Evolutionary conservation across 2,113 vertebrate species (phyloP).

Genomic region (Varanus salvator): DNA sequence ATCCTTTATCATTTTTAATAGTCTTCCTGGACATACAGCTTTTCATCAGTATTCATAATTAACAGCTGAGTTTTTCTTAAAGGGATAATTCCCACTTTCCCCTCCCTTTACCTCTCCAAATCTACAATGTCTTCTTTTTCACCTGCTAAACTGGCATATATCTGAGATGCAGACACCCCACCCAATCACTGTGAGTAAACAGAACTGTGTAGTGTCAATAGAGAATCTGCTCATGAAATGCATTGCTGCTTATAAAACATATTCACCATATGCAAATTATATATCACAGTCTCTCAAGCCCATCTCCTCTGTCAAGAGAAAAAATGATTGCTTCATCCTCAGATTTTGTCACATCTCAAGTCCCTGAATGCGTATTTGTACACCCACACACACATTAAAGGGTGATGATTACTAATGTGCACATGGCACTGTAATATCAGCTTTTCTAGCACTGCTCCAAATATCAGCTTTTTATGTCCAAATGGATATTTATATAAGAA

Average conservation of each 20-base stretch:
- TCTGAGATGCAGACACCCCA: background rate
- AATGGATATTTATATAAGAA: background rate
- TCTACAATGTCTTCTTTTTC: conserved; percentile 2
- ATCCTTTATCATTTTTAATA: conserved; percentile 10
- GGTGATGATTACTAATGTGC: conserved; percentile 54
- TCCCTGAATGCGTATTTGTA: conserved; percentile 37
- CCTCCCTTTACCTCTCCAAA: background rate
- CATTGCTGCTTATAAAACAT: background rate
- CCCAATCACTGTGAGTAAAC: conserved; percentile 35
- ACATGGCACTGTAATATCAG: conserved; percentile 33
- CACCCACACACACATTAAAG: conserved; percentile 57
- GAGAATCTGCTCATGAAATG: background rate
- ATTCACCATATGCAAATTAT: background rate
- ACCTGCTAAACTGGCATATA: conserved; percentile 14
- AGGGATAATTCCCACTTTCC: conserved; percentile 6
- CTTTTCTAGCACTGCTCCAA: conserved; percentile 47
- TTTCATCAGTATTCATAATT: conserved; percentile 25
- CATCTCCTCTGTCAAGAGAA: conserved; percentile 5
- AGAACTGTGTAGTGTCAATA: background rate
- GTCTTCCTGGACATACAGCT: background rate
- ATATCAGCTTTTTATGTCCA: conserved; percentile 32
- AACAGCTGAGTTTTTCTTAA: background rate
- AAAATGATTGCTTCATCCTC: background rate
- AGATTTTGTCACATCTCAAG: conserved; percentile 18
- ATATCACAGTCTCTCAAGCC: background rate